A percentile compares a stretch with the other conserved stretches of the same genome.
Conservation (phyloP, 2,113 vertebrate species). For the Pan paniscus region DNA sequence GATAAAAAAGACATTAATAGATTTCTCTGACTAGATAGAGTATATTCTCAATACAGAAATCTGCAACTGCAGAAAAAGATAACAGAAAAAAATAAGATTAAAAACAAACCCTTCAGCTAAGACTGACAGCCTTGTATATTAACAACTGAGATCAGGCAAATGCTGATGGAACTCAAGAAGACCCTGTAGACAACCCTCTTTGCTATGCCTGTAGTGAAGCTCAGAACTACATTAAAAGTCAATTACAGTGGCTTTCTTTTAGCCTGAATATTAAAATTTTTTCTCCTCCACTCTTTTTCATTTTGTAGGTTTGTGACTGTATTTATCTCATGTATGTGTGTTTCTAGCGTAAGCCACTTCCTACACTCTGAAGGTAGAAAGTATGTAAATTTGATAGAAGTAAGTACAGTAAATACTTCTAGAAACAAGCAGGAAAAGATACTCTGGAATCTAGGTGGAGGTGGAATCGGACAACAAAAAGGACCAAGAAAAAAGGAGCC, state of each 20-base stretch:
- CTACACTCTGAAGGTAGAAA: neutral
- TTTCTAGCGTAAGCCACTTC: neutral
- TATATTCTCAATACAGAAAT: neutral
- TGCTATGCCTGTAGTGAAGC: neutral
- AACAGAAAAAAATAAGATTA: neutral
- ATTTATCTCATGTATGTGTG: neutral
- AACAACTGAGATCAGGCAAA: neutral
- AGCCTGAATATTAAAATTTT: neutral
- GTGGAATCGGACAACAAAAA: neutral
- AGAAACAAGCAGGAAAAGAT: neutral
- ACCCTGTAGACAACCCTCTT: rapidly evolving
- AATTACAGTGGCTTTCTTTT: neutral
- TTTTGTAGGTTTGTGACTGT: neutral
- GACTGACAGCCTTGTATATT: neutral
- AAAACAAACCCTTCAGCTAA: neutral
- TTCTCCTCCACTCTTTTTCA: neutral
- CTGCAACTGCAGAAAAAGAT: neutral
- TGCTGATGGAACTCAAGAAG: neutral
- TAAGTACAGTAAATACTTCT: neutral
- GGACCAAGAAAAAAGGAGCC: neutral
- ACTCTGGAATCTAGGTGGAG: neutral
- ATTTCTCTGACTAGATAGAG: neutral
- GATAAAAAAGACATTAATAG: neutral
- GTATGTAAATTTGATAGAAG: neutral
- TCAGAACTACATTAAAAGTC: neutral